These are phyloP conservation scores for Eulacestoma nigropectus DNA, from an alignment of 2,113 vertebrate species.

Conservation along the genomic window DNA sequence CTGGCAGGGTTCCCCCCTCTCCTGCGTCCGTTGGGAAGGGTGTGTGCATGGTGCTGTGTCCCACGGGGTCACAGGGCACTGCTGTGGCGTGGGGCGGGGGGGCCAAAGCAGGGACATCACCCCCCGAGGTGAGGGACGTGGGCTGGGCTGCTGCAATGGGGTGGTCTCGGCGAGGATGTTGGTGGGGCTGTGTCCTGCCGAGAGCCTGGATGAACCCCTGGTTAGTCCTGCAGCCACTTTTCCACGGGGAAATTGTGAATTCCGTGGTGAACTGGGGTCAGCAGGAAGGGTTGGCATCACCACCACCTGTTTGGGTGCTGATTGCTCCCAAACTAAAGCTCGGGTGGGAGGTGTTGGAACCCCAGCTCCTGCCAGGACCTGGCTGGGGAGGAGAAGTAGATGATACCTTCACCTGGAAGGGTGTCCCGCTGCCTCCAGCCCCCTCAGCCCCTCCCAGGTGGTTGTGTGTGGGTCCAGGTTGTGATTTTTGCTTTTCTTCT, in stretches of 20 bases:
- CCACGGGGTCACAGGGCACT: background rate
- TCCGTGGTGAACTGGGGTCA: rapidly evolving
- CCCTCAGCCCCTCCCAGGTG: background rate
- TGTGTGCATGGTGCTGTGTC: rapidly evolving
- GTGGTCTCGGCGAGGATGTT: rapidly evolving
- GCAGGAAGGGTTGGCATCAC: background rate
- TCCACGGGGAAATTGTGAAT: background rate
- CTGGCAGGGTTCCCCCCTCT: background rate
- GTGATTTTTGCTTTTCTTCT: background rate
- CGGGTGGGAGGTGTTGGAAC: rapidly evolving
- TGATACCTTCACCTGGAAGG: background rate
- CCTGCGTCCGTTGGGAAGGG: rapidly evolving
- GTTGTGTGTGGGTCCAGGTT: rapidly evolving
- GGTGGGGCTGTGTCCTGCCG: background rate
- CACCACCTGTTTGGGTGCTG: rapidly evolving
- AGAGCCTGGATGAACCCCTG: background rate
- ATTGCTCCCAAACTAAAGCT: background rate
- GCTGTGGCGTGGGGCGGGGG: background rate
- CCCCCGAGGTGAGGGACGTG: rapidly evolving
- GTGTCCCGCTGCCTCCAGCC: background rate
- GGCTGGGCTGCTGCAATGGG: background rate
- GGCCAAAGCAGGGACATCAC: background rate
- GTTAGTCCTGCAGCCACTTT: rapidly evolving
- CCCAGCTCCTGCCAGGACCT: background rate
- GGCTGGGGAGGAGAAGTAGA: background rate